phyloP scores from a whole-genome alignment of 2,113 vertebrate species.

The Saccopteryx leptura region DNA sequence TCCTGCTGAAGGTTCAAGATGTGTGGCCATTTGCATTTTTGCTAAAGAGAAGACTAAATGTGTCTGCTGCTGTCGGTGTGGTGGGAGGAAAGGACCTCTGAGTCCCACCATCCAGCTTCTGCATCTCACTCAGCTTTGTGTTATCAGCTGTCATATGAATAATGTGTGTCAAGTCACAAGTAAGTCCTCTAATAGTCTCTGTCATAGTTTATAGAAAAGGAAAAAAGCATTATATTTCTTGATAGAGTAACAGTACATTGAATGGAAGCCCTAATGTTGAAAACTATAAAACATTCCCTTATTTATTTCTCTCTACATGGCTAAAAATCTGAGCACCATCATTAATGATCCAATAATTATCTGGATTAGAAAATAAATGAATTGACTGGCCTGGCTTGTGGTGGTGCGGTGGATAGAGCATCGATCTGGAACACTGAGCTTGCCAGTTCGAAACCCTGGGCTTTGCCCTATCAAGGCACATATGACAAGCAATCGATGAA shows the following conservation, averaged over 20 bases:
- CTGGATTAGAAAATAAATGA: not conserved
- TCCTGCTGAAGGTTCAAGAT: not conserved
- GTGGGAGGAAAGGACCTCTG: not conserved
- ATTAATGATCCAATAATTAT: slow-evolving; percentile 36
- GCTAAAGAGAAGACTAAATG: not conserved
- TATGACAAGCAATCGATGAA: no score
- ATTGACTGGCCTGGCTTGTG: no score
- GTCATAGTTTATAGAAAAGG: not conserved
- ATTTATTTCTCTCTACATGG: not conserved
- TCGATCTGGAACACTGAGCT: no score
- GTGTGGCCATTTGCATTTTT: not conserved
- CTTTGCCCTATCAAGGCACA: no score
- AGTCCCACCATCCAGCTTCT: not conserved
- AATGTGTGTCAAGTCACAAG: not conserved
- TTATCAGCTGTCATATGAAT: not conserved
- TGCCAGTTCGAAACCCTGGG: no score
- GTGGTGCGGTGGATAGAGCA: no score
- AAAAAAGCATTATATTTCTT: not conserved
- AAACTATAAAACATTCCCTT: not conserved
- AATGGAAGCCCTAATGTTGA: not conserved
- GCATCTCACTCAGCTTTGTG: not conserved
- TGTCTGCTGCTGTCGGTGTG: not conserved
- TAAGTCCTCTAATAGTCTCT: not conserved
- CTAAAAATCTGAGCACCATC: not conserved
- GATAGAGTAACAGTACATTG: not conserved